phyloP scores from a whole-genome alignment of 35 echinoderm and acorn worm species.

The Ophioderma brevispina region DNA sequence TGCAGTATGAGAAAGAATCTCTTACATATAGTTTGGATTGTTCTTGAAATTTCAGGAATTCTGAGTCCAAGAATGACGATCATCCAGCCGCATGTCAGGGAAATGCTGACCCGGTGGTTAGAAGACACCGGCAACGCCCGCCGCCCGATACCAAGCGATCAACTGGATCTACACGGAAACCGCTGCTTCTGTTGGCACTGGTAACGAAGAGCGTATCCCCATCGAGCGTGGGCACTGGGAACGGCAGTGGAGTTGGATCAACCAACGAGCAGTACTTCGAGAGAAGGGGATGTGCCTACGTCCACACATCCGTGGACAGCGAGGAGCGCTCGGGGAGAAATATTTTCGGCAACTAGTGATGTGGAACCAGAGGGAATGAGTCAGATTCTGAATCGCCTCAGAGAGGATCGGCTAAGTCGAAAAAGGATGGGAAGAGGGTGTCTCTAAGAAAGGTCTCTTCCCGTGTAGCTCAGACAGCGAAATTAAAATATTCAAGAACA shows the following conservation, averaged over 20 bases:
- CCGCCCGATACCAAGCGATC: slow-evolving; percentile 2
- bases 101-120: slow-evolving; percentile 94
- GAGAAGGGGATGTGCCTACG: neutral
- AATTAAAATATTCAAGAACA: neutral
- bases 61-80: slow-evolving; percentile 78
- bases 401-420: neutral
- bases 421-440: neutral
- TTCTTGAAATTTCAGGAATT: too few species aligned
- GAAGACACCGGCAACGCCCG: slow-evolving; percentile 79
- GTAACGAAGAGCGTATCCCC: neutral
- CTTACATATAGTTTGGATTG: too few species aligned
- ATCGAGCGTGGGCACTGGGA: neutral
- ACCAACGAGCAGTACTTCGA: neutral
- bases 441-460: slow-evolving; percentile 2
- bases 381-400: neutral
- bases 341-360: neutral
- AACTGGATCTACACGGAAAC: neutral
- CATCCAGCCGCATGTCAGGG: slow-evolving; percentile 88
- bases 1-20: too few species aligned
- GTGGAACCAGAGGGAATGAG: neutral
- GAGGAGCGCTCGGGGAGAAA: neutral
- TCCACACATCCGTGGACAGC: neutral
- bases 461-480: neutral
- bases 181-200: neutral
- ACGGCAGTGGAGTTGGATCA: neutral